Conservation (phyloP, 2,797 vertebrate species). For the Psittacula derbiana region DNA sequence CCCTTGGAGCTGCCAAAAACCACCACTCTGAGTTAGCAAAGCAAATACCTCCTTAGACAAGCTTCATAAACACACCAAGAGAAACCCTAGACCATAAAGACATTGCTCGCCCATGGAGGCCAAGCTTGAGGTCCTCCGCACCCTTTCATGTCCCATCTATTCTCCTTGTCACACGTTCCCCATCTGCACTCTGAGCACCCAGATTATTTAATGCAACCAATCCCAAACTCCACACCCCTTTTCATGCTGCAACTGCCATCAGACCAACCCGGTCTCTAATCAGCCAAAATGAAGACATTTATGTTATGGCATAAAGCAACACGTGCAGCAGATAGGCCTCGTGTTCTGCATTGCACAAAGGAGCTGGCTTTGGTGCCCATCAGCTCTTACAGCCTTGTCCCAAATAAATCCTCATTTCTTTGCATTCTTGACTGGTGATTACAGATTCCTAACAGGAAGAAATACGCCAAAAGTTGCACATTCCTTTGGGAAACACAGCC, state of each 20-base stretch:
- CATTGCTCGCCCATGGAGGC: not conserved
- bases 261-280: slow-evolving; percentile 6
- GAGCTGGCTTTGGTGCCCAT: not conserved
- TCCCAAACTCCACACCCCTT: not conserved
- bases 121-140: not conserved
- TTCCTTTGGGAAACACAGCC: not conserved
- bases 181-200: not conserved
- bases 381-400: not conserved
- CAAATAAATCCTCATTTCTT: not conserved
- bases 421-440: not conserved
- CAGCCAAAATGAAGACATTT: not conserved
- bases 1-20: slow-evolving; percentile 2
- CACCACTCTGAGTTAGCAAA: not conserved
- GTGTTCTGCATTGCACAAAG: fast-evolving
- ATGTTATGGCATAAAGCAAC: not conserved
- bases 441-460: not conserved
- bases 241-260: not conserved
- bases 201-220: not conserved
- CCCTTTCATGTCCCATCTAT: not conserved
- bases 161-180: not conserved
- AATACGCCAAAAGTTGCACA: fast-evolving
- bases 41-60: slow-evolving; percentile 10
- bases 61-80: slow-evolving; percentile 11
- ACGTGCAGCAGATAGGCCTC: not conserved
- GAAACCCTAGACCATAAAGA: not conserved